Percentiles rank a stretch among this genome's conserved stretches.
Evolutionary conservation across 2,888 invertebrate genomes (phyloP).

Genomic region (Drosophila mettleri): DNA sequence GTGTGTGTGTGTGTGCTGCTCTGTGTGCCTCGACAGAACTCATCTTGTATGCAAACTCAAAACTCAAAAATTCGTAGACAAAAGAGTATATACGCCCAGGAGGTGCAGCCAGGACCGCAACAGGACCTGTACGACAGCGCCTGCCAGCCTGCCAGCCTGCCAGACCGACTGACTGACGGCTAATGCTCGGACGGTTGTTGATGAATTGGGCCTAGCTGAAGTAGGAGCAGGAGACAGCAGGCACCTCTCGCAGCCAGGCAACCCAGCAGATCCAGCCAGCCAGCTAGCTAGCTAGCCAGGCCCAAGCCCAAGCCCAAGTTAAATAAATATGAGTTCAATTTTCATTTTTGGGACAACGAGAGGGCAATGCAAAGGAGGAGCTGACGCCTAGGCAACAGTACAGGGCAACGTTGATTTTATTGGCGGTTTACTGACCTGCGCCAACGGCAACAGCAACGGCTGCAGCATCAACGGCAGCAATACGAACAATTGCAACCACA

Average conservation of each 20-base stretch:
- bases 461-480: conserved; percentile 19
- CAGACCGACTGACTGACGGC: conserved; percentile 47
- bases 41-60: conserved; percentile 82
- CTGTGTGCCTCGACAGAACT: conserved; percentile 63
- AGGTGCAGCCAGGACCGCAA: conserved; percentile 34
- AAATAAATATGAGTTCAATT: conserved; percentile 82
- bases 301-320: conserved; percentile 53
- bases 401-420: conserved; percentile 74
- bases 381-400: conserved; percentile 5
- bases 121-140: conserved; percentile 13
- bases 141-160: not conserved
- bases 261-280: not conserved
- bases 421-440: conserved; percentile 80
- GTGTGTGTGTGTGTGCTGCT: conserved; percentile 25
- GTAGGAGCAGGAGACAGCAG: conserved; percentile 4
- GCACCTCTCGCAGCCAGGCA: conserved; percentile 8
- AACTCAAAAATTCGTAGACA: conserved; percentile 81
- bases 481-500: conserved; percentile 26
- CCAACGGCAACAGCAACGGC: conserved; percentile 53
- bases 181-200: conserved; percentile 72
- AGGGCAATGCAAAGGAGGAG: conserved; percentile 26
- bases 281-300: not conserved
- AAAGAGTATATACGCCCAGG: conserved; percentile 71
- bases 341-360: conserved; percentile 68
- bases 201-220: conserved; percentile 76